Evolutionary conservation across 37 sponge, comb jelly and placozoan species (phyloP), one percentile per base, ranked within the genome.

Genomic region (Mnemiopsis leidyi): DNA sequence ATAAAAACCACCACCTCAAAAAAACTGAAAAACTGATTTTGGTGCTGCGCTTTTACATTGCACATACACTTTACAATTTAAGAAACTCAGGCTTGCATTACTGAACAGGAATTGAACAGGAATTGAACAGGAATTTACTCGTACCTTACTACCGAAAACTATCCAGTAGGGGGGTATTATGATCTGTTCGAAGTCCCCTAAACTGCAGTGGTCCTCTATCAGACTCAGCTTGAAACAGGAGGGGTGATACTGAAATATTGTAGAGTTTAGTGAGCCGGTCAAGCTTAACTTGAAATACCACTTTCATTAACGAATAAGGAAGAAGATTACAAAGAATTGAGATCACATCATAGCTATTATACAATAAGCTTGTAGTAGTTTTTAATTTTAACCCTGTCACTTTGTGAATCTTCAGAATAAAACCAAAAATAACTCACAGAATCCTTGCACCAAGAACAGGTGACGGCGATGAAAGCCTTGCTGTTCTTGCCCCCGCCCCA

Each of bases 391-490:
- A n/a, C n/a, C n/a, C n/a, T n/a, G n/a, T n/a, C n/a, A n/a, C n/a
- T n/a, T n/a, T n/a, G n/a, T n/a, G n/a, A n/a, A n/a, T n/a, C n/a
- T n/a, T n/a, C n/a, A n/a, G n/a, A n/a, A n/a, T n/a, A n/a, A n/a
- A n/a, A n/a, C n/a, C n/a, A n/a, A n/a, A n/a, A n/a, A n/a, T n/a
- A 18, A 85, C 90, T 85, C 90, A 85, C 90, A 16, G 90, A 85
- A 39, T 85, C 90, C 36, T 85, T 85, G 61, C 90, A 85, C 40
- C 90, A 38, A 3, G 90, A 85, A 33, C 90, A 85, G 7, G 79
- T 77, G 3, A 77, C 79, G 20, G 79, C 79, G 18, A 77, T 77
- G 79, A 77, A 77, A 32, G 79, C 79, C 35, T 77, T 77, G 90
- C 61, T 85, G 61, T 85, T 85, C 61, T 85, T 85, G 26, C 90